Conservation (phyloP, 2,888 invertebrate species). For the Dolichomitus sp. region DNA sequence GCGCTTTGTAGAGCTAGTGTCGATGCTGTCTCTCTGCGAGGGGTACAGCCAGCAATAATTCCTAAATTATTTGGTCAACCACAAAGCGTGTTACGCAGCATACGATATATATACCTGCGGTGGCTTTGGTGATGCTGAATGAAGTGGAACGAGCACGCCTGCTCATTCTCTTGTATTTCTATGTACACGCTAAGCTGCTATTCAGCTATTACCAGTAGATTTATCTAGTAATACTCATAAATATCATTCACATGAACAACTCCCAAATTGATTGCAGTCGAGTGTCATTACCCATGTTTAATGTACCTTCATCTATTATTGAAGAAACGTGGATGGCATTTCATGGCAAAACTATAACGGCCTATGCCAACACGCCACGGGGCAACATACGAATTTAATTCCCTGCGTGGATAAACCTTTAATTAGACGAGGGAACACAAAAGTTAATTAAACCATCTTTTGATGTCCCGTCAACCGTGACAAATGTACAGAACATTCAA, state of each 20-base stretch:
- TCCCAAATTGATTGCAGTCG: constrained; percentile 44
- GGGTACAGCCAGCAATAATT: constrained; percentile 74
- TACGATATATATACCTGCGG: constrained; percentile 32
- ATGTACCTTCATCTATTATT: constrained; percentile 51
- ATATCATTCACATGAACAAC: constrained; percentile 54
- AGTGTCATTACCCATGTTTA: constrained; percentile 41
- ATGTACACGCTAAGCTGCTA: constrained; percentile 11
- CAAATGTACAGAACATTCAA: neutral
- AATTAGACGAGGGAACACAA: neutral
- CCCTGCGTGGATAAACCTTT: constrained; percentile 12
- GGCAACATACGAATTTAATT: constrained; percentile 18
- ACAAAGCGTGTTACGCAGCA: constrained; percentile 35
- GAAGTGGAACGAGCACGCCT: constrained; percentile 47
- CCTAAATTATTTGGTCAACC: constrained; percentile 76
- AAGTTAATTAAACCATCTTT: constrained; percentile 10
- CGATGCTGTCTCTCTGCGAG: constrained; percentile 1
- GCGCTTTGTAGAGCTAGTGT: constrained; percentile 1
- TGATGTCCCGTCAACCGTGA: neutral
- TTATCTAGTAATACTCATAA: constrained; percentile 48
- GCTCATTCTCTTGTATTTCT: constrained; percentile 28
- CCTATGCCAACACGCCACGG: no score
- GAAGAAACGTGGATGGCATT: constrained; percentile 44
- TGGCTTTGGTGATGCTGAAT: constrained; percentile 23
- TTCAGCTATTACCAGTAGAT: constrained; percentile 14
- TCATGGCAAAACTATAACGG: neutral